These are phyloP conservation scores for Phoebastria nigripes DNA, from an alignment of 2,797 vertebrate species.

Conservation along the genomic window DNA sequence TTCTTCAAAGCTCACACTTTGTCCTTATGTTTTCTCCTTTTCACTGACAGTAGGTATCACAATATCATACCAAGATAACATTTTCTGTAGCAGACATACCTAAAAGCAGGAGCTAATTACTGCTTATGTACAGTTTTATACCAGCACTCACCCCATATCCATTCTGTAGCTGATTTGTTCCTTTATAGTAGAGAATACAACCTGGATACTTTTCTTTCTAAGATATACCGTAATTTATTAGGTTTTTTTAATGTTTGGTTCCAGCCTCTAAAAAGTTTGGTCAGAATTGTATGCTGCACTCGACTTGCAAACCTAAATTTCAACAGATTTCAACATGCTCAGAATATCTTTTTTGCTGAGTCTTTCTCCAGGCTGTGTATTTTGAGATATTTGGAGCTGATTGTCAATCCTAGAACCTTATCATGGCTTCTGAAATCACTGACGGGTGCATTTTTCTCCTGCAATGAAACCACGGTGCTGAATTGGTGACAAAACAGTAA, in stretches of 20 bases:
- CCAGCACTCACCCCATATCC: background rate
- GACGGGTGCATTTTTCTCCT: background rate
- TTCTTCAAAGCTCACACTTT: background rate
- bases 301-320: background rate
- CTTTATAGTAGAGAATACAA: background rate
- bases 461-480: background rate
- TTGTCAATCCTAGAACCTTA: background rate
- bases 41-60: background rate
- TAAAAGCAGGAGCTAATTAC: background rate
- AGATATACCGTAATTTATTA: background rate
- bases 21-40: background rate
- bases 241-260: background rate
- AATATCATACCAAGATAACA: background rate
- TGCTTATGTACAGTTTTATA: background rate
- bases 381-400: background rate
- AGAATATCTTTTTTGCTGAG: background rate
- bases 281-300: background rate
- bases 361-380: background rate
- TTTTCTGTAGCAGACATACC: background rate
- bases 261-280: background rate
- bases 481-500: background rate
- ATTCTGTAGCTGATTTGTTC: background rate
- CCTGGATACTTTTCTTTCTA: background rate
- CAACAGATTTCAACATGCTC: background rate
- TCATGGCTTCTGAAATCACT: background rate